phyloP scores from a whole-genome alignment of 1,140 invertebrate genomes.

The Drosophila bipectinata region DNA sequence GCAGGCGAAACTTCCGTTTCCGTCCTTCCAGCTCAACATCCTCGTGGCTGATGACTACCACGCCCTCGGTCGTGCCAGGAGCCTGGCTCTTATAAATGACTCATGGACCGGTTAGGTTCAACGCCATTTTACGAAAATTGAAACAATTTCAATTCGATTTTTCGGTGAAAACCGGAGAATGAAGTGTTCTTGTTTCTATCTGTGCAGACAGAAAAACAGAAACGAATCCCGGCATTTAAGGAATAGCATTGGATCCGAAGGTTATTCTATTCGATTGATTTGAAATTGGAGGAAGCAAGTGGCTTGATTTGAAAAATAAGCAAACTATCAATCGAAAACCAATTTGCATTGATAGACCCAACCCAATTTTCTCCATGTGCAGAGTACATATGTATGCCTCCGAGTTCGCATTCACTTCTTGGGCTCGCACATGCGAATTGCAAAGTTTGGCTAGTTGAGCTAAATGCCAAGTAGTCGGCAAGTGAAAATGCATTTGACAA shows the following conservation, averaged over 20 bases:
- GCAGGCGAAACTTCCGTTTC: conserved; percentile 55
- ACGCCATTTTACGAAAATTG: conserved; percentile 70
- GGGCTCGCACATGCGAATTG: conserved; percentile 41
- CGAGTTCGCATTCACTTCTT: conserved; percentile 3
- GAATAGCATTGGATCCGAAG: background rate
- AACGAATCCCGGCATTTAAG: background rate
- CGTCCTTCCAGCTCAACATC: conserved; percentile 9
- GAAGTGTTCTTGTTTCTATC: conserved; percentile 1
- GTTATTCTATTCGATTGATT: background rate
- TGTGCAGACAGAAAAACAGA: background rate
- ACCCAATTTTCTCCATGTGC: background rate
- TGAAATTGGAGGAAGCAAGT: background rate
- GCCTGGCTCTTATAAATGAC: conserved; percentile 54
- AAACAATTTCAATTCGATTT: conserved; percentile 77
- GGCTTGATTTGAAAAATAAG: no score
- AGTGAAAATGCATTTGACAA: conserved; percentile 75
- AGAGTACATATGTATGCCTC: background rate
- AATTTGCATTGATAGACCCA: background rate
- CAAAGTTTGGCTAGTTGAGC: conserved; percentile 49
- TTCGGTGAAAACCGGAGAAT: conserved; percentile 18
- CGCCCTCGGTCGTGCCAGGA: conserved; percentile 18
- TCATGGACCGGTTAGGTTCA: conserved; percentile 58
- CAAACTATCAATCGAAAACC: no score
- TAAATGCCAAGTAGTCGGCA: conserved; percentile 42
- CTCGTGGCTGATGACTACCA: conserved; percentile 4